Percentiles rank a stretch among this genome's conserved stretches.
Conservation (phyloP, 2,797 vertebrate species). For the Tauraco hartlaubi region DNA sequence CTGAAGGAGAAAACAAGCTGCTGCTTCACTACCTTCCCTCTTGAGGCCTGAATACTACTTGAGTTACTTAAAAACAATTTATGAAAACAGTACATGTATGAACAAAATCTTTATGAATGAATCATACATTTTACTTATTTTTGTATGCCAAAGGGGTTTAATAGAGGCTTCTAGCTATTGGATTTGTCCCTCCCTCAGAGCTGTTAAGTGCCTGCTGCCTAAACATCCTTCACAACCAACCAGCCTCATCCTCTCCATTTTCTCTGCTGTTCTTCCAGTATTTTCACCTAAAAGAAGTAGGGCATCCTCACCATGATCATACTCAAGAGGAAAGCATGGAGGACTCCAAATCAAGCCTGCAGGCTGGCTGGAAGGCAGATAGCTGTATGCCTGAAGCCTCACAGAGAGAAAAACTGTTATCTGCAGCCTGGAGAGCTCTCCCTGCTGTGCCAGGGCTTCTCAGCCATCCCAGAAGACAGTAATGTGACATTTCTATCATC, state of each 20-base stretch:
- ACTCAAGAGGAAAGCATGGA: not conserved
- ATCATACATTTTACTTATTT: not conserved
- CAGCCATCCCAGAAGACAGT: not conserved
- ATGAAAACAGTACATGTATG: not conserved
- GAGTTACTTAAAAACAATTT: not conserved
- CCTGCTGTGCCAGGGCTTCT: not conserved
- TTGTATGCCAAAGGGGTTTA: not conserved
- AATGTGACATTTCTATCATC: not conserved
- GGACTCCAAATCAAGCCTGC: not conserved
- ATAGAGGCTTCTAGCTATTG: not conserved
- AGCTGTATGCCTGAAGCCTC: not conserved
- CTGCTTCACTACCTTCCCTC: not conserved
- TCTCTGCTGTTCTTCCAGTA: not conserved
- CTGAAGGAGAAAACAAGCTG: not conserved
- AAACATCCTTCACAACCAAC: not conserved
- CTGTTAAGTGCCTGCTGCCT: not conserved
- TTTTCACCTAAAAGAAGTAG: not conserved
- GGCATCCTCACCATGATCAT: not conserved
- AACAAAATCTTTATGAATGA: not conserved
- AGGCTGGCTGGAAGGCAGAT: not conserved
- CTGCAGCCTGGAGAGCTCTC: not conserved
- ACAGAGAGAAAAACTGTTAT: not conserved
- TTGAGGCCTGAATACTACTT: not conserved
- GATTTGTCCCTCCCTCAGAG: not conserved
- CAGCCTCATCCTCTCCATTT: not conserved